phyloP scores from a whole-genome alignment of 2,113 vertebrate genomes.

The Colinus virginianus region DNA sequence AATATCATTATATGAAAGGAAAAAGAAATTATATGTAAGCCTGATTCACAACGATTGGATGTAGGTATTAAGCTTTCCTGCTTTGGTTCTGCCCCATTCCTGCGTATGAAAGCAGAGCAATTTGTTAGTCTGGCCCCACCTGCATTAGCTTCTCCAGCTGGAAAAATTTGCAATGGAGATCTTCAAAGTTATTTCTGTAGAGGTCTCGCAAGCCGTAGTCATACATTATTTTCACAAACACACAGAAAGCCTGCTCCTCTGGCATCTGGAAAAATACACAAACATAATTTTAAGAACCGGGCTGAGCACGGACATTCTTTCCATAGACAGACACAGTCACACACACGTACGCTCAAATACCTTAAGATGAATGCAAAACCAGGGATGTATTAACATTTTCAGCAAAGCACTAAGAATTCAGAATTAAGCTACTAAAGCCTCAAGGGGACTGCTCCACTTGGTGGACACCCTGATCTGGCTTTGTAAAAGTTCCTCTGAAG shows the following conservation, averaged over 20 bases:
- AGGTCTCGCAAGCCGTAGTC: conserved; percentile 92
- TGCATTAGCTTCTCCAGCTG: conserved; percentile 95
- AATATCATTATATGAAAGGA: background rate
- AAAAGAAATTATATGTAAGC: background rate
- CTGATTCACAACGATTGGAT: background rate
- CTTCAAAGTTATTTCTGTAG: conserved; percentile 98
- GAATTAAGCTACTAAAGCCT: background rate
- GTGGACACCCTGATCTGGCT: background rate
- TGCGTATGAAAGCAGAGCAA: background rate
- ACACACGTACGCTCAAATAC: background rate
- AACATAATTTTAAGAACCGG: background rate
- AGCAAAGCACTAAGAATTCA: background rate
- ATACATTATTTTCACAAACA: conserved; percentile 98
- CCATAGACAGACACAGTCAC: background rate
- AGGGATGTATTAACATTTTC: background rate
- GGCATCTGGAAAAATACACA: conserved; percentile 88
- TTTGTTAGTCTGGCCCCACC: conserved; percentile 76
- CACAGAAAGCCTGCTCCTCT: conserved; percentile 97
- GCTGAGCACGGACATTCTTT: background rate
- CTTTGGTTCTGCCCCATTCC: background rate
- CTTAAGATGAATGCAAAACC: background rate
- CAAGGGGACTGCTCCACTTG: background rate
- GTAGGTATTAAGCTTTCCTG: background rate
- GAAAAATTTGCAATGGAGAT: conserved; percentile 99
- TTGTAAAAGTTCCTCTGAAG: background rate